Evolutionary conservation across 2,797 vertebrate genomes (phyloP).

Genomic region (Tragelaphus oryx): DNA sequence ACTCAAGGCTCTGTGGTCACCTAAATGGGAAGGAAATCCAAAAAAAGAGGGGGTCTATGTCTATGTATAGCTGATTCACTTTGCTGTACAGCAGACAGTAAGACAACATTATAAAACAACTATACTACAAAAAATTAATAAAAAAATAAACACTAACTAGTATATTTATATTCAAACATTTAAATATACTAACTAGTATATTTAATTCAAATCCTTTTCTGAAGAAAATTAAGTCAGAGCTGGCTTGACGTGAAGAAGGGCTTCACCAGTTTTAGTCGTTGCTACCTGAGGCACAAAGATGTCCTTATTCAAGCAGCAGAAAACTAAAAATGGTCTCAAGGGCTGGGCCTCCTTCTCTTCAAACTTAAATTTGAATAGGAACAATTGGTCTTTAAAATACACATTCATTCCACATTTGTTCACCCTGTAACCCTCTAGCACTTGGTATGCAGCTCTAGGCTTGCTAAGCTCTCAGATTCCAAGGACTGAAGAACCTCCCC

Average conservation of each 20-base stretch:
- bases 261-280: neutral
- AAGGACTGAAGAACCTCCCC: neutral
- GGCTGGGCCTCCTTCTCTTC: neutral
- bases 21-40: neutral
- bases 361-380: conserved; percentile 45
- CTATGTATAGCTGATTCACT: neutral
- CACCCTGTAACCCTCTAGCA: neutral
- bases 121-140: neutral
- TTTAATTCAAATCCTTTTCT: neutral
- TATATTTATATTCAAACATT: neutral
- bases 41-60: neutral
- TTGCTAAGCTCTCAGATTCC: conserved; percentile 2
- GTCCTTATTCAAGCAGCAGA: conserved; percentile 14
- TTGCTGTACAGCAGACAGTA: neutral
- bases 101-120: neutral
- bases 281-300: conserved; percentile 33
- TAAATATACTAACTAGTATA: neutral
- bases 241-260: neutral
- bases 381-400: conserved; percentile 51
- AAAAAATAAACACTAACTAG: neutral
- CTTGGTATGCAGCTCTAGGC: conserved; percentile 42
- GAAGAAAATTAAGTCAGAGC: neutral
- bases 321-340: conserved; percentile 22
- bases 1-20: neutral
- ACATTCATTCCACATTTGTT: conserved; percentile 46